Base-by-base conservation (phyloP, 2,113 vertebrate species). In the Takifugu bimaculatus region DNA sequence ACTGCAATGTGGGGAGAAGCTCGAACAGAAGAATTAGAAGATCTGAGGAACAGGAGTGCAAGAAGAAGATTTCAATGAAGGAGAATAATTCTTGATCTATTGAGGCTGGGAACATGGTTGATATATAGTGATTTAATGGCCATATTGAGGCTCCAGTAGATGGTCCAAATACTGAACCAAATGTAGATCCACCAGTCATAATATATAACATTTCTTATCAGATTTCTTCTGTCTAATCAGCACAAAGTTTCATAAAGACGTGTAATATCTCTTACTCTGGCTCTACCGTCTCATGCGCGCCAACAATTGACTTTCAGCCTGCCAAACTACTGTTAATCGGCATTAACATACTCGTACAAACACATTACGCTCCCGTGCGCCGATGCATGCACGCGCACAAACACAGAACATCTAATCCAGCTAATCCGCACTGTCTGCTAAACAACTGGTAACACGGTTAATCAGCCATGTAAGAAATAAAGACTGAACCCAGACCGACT, bases 381-480 rank as follows among this genome's bases (percentile, higher is more conserved):
- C 45, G 54, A 72, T 50, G 62, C 70, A 62, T 39, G 45, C 54
- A 56, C 60, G 9, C 54, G 47, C 68, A 51, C 61, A 69, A 63
- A 65, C n/a, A 54, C 57, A 42, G 39, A 53, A 52, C 60, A 83
- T 82, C 75, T 85, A 85, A 83, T 81, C 80, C 85, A 72, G 74
- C 70, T 85, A 81, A 87, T 84, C 84, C 88, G 82, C 62, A 63
- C 77, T 63, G 68, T 72, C 77, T 54, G 65, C 72, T 74, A 59
- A 86, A 83, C 77, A 81, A 74, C 74, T 85, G 75, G 78, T 88
- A 80, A 85, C 81, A 83, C 71, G 77, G 65, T 79, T 88, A 87
- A 88, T 89, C 84, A 84, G 64, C 87, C 81, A 65, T 86, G 86
- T 82, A 78, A 84, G 20, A 85, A 88, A 84, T 77, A 85, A 78